Base-by-base conservation (phyloP, 2,113 vertebrate species). In the Haemorhous mexicanus region DNA sequence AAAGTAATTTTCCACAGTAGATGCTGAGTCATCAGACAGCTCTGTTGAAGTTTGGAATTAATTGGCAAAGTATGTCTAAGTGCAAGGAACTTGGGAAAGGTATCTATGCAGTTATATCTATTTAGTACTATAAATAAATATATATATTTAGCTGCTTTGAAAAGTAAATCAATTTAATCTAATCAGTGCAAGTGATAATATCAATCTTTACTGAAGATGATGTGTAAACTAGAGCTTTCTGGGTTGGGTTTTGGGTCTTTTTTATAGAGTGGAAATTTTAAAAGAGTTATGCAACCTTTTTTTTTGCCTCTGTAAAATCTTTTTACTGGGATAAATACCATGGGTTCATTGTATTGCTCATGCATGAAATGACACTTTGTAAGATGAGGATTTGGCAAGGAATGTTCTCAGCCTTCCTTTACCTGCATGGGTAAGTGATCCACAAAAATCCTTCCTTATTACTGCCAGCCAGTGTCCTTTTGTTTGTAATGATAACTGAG, bases 211-310 rank as follows among this genome's bases (percentile, higher is more conserved):
- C 7, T n/a, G 33, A 28, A 64, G 18, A 64, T 30, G 4, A 35
- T 52, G 10, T 19, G 4, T 20, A 41, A 12, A 76, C 13, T 28
- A 67, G 3, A 6, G 37, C 5, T 44, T 90, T 46, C 44, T 67
- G 10, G 1, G 4, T 23, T 52, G 22, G 9, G 0, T 12, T 66
- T 23, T 14, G n/a, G 5, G 1, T 6, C 6, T 28, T 46, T 67
- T 72, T 47, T 3, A 44, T 13, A 16, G 7, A 62, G 7, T 22
- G 7, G 17, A 18, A 81, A 76, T 47, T 41, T 35, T n/a, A 30
- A 41, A 81, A 24, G 13, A 4, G 3, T 44, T n/a, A n/a, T 22
- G 15, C 16, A 89, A 76, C 4, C 4, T 35, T 59, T 56, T 22
- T 72, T 53, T 49, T 59, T 74, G 1, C 13, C 7, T 46, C 21